Base-by-base conservation (phyloP, 2,113 vertebrate genomes). In the Rhadina sibilatrix region DNA sequence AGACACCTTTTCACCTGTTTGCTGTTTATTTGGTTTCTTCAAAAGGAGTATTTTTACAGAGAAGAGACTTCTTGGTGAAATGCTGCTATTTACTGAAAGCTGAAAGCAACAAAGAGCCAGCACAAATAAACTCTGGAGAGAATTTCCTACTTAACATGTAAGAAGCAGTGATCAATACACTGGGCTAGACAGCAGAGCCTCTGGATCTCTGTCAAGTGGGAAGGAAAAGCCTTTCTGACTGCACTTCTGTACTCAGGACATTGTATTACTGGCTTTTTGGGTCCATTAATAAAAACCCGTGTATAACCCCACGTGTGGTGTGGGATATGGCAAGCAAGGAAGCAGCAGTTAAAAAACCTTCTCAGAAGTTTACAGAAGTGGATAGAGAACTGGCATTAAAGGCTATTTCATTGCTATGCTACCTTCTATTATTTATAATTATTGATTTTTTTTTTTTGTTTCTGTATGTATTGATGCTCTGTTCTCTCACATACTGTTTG, bases 271-370 rank as follows among this genome's bases (percentile, higher is more conserved):
- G 27, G 20, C 59, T 44, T 92, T 87, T 61, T 13, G 8, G 15
- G 19, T 25, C 31, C 28, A 37, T 20, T 82, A 71, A 28, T 33
- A n/a, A 75, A 84, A 63, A 85, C 6, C 11, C 9, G 31, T 24
- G 13, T 6, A 21, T 65, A 53, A 49, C 14, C 5, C 8, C 42
- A 42, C 4, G 13, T 44, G 20, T 0, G 0, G 20, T 24, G n/a
- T 15, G 35, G 35, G 28, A 44, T 18, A 42, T 23, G 9, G 21
- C 31, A 87, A 81, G 72, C 19, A 49, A 47, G 23, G 40, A 90
- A 69, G 6, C 11, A 3, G 17, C 15, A 57, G 38, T 19, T 31
- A 19, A 82, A 90, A 78, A 21, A 27, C 19, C 14, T 28, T 13
- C 37, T 86, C 47, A 53, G 63, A 80, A 59, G 31, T 78, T 81